These are phyloP conservation scores for Teinopalpus imperialis DNA, from an alignment of 2,888 invertebrate species.

Conservation along the genomic window DNA sequence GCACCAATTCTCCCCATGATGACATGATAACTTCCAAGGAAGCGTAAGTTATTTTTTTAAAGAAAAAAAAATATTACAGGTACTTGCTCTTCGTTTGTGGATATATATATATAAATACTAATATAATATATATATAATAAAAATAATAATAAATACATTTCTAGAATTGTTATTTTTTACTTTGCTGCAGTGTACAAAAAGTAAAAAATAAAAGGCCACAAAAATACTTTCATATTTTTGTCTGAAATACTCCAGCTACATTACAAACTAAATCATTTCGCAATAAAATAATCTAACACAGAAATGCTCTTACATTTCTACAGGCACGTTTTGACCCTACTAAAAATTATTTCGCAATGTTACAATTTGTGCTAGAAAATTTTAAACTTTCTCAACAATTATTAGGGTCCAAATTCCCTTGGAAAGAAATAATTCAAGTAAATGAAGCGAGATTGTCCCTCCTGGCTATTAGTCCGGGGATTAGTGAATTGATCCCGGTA, in stretches of 20 bases:
- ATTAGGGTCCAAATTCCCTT: constrained; percentile 21
- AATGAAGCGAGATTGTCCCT: constrained; percentile 43
- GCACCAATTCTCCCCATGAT: no score
- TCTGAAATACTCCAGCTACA: not conserved
- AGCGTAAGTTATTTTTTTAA: no score
- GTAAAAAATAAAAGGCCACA: no score
- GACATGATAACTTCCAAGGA: no score
- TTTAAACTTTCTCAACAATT: constrained; percentile 31
- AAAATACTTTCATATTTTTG: constrained; percentile 11
- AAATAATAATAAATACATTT: no score
- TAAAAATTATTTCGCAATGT: constrained; percentile 56
- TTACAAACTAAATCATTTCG: constrained; percentile 39
- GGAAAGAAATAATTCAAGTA: constrained; percentile 8
- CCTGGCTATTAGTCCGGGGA: constrained; percentile 73
- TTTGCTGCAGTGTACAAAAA: no score
- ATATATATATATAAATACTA: no score
- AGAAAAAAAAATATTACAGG: no score
- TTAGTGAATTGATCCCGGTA: constrained; percentile 70
- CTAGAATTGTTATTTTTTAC: no score
- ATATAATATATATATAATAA: no score
- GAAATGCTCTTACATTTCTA: constrained; percentile 77
- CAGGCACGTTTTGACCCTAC: constrained; percentile 53
- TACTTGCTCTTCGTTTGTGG: no score
- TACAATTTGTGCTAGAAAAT: constrained; percentile 27
- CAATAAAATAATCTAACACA: constrained; percentile 79